Base-by-base conservation (phyloP, 2,113 vertebrate genomes). In the Haemorhous mexicanus region DNA sequence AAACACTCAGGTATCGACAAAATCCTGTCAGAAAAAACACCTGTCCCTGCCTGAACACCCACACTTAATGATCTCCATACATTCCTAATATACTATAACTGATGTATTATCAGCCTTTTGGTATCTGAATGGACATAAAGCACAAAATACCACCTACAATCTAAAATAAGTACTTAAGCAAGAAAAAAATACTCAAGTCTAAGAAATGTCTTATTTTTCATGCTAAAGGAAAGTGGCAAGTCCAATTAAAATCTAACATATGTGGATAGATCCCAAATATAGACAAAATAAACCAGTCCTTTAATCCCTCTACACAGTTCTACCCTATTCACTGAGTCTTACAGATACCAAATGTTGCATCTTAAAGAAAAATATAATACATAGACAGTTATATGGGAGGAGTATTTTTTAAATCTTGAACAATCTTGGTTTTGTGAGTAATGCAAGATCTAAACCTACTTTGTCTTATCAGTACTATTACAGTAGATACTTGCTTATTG, bases 381-480 rank as follows among this genome's bases (percentile, higher is more conserved):
- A 47, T 1, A 56, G 13, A 32, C 7, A 90, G 9, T 33, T 49
- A 73, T 0, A 59, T 2, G 3, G 11, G 5, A 75, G 18, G 3
- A 81, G 11, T 7, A 37, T 27, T 46, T 49, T 33, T 53, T 6
- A 17, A 13, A 72, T 44, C 61, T 55, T 67, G 80, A 91, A 46
- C 11, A 58, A 64, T 52, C 19, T 47, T 67, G 8, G 39, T 5
- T 88, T 85, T 82, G 28, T 46, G 19, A 66, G 14, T 46, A 87
- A 82, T 23, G 24, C 2, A 69, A 72, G 13, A 72, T 26, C 55
- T 58, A 82, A 81, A 74, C 10, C 37, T 84, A 68, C 22, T 76
- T 47, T 82, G 28, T 64, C 32, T 52, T 55, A 62, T 16, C 49
- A 61, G 23, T 58, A 75, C 4, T 50, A 17, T 27, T 66, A 49